These are phyloP conservation scores for Anoplolepis gracilipes DNA, from an alignment of 1,140 invertebrate species.

Conservation along the genomic window DNA sequence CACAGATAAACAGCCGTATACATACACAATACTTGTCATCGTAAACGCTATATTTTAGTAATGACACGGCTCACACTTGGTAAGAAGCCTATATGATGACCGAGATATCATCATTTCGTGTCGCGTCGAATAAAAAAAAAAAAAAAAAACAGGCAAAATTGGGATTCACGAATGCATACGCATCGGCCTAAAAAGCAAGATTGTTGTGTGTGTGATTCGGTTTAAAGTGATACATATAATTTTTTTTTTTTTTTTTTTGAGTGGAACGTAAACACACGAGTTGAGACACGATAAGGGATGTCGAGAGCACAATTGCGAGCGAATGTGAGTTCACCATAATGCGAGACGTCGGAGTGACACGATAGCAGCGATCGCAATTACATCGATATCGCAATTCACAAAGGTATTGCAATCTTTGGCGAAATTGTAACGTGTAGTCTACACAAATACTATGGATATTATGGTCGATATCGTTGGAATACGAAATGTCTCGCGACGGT, in stretches of 20 bases:
- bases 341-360: background rate
- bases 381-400: background rate
- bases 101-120: constrained; percentile 34
- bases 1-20: constrained; percentile 75
- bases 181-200: constrained; percentile 38
- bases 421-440: background rate
- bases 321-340: constrained; percentile 25
- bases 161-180: background rate
- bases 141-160: background rate
- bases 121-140: no score
- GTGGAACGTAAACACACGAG: background rate
- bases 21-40: constrained; percentile 79
- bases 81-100: constrained; percentile 74
- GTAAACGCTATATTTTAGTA: constrained; percentile 83
- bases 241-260: background rate
- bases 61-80: constrained; percentile 78
- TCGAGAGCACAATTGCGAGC: constrained; percentile 35
- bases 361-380: background rate
- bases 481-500: constrained; percentile 24
- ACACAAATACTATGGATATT: no score
- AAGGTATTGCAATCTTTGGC: background rate
- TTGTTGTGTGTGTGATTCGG: background rate
- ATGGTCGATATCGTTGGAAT: background rate
- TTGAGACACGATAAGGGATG: constrained; percentile 29
- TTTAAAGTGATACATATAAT: constrained; percentile 20